phyloP scores from a whole-genome alignment of 2,113 vertebrate species.

The Gambusia affinis region DNA sequence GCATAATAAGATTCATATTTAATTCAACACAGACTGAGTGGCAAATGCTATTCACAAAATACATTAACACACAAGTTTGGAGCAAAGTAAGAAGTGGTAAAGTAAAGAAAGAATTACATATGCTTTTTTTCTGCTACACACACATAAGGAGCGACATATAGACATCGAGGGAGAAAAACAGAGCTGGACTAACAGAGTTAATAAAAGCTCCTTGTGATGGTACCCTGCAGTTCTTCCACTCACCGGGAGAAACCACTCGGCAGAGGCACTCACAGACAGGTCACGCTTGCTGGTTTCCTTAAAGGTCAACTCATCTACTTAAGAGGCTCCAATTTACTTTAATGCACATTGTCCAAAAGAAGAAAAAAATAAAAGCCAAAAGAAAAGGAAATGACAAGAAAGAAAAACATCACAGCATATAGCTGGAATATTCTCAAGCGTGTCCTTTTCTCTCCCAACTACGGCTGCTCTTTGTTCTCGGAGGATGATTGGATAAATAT shows the following conservation, averaged over 20 bases:
- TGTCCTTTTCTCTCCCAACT: constrained; percentile 25
- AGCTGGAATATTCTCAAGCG: constrained; percentile 33
- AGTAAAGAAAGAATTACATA: constrained; percentile 17
- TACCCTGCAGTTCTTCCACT: constrained; percentile 70
- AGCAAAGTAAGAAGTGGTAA: constrained; percentile 10
- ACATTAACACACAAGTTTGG: constrained; percentile 9
- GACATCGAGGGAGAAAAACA: constrained; percentile 3
- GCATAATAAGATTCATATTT: neutral
- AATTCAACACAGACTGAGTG: constrained; percentile 16
- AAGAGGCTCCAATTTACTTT: constrained; percentile 82
- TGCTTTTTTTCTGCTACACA: constrained; percentile 1
- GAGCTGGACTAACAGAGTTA: constrained; percentile 41
- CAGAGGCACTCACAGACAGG: constrained; percentile 82
- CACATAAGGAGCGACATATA: constrained; percentile 22
- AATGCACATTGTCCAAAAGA: constrained; percentile 78
- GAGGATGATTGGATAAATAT: constrained; percentile 27
- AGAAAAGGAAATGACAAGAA: constrained; percentile 53
- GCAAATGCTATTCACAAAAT: constrained; percentile 23
- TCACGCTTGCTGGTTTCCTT: constrained; percentile 82
- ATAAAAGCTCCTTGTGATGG: constrained; percentile 64
- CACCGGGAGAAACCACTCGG: constrained; percentile 59
- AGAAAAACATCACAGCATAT: constrained; percentile 47
- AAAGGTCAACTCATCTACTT: constrained; percentile 88
- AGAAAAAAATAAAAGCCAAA: constrained; percentile 17
- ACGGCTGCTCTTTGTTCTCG: constrained; percentile 19